Evolutionary conservation across 2,888 invertebrate species (phyloP).

Genomic region (Amphiduros pacificus): DNA sequence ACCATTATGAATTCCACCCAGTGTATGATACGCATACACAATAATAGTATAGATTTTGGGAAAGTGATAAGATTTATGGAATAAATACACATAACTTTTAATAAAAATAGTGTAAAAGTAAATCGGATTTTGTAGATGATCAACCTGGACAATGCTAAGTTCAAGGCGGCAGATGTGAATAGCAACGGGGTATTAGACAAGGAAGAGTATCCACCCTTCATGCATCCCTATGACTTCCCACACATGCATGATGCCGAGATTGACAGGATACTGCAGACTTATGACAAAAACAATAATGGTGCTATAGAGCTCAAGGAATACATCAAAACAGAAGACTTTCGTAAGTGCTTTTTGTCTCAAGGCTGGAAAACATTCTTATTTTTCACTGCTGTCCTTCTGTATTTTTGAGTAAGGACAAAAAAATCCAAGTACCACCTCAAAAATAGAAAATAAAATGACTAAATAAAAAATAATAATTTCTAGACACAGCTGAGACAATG

Average conservation of each 20-base stretch:
- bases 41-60: neutral
- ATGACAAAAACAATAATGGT: constrained; percentile 84
- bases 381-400: too few relatives aligned
- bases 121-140: constrained; percentile 7
- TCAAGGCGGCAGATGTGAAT: constrained; percentile 81
- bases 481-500: too few relatives aligned
- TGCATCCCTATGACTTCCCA: constrained; percentile 90
- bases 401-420: too few relatives aligned
- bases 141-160: constrained; percentile 76
- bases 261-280: constrained; percentile 72
- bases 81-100: neutral
- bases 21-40: neutral
- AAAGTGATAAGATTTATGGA: neutral
- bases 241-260: constrained; percentile 69
- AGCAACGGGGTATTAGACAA: constrained; percentile 75
- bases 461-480: too few relatives aligned
- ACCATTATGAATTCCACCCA: neutral
- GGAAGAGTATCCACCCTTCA: constrained; percentile 84
- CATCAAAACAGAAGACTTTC: constrained; percentile 18
- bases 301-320: constrained; percentile 79
- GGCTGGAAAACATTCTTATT: too few relatives aligned
- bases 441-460: too few relatives aligned
- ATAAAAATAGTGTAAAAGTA: neutral
- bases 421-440: too few relatives aligned
- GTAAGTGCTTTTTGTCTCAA: constrained; percentile 13